Conservation (phyloP, 2,113 vertebrate genomes). For the Protobothrops mucrosquamatus region DNA sequence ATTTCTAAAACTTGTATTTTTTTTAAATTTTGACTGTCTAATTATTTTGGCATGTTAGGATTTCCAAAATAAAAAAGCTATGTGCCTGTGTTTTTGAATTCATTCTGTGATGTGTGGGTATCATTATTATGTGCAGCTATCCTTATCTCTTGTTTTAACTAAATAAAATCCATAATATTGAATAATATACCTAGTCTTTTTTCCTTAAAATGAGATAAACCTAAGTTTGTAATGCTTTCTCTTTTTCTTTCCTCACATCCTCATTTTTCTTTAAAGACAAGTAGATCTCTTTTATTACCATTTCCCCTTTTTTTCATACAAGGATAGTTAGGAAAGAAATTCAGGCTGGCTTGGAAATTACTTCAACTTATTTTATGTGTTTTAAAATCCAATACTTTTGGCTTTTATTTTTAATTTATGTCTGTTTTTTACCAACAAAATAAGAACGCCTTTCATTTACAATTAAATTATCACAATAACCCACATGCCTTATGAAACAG, state of each 20-base stretch:
- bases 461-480: conserved; percentile 48
- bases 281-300: conserved; percentile 14
- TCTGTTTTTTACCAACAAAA: conserved; percentile 29
- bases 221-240: not conserved
- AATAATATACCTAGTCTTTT: not conserved
- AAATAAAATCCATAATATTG: not conserved
- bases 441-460: conserved; percentile 15
- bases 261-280: not conserved
- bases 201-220: not conserved
- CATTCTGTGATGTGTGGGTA: not conserved
- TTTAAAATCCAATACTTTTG: conserved; percentile 5
- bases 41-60: not conserved
- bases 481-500: conserved; percentile 58
- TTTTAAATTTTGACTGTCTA: not conserved
- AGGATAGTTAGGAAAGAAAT: conserved; percentile 26
- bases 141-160: not conserved
- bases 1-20: not conserved
- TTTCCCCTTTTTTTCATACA: not conserved
- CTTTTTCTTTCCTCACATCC: not conserved
- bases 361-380: not conserved
- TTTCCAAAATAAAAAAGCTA: not conserved
- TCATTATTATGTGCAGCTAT: not conserved
- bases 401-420: conserved; percentile 35
- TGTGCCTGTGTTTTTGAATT: not conserved
- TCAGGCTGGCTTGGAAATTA: not conserved